A percentile compares a stretch with the other conserved stretches of the same genome.
phyloP scores from a whole-genome alignment of 2,888 invertebrate species.

The Drosophila prostipennis region DNA sequence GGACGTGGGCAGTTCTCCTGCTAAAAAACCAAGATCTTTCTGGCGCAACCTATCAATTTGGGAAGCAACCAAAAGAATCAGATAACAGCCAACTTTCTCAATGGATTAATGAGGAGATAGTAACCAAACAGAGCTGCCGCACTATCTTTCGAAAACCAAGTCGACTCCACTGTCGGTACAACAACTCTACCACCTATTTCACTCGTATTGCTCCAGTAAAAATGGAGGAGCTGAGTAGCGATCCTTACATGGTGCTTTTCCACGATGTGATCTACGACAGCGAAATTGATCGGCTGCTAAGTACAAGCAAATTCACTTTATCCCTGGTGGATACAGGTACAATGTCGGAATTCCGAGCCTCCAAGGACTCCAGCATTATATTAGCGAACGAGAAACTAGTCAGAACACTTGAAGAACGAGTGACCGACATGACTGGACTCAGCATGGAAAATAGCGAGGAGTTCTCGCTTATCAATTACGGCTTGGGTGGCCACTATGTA shows the following conservation, averaged over 20 bases:
- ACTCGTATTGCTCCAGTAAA: constrained; percentile 48
- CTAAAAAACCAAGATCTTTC: neutral
- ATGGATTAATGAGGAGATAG: neutral
- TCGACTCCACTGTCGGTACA: constrained; percentile 48
- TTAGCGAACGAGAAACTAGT: too few species aligned
- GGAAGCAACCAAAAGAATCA: neutral
- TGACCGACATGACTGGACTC: constrained; percentile 51
- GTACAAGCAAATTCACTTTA: neutral
- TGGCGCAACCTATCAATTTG: constrained; percentile 12
- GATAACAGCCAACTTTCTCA: too few species aligned
- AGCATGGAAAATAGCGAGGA: constrained; percentile 7
- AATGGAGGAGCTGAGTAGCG: constrained; percentile 46
- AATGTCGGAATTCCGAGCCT: constrained; percentile 7
- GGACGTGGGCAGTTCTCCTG: constrained; percentile 5
- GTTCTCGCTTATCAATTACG: constrained; percentile 36
- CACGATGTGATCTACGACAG: constrained; percentile 47
- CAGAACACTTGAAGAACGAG: constrained; percentile 9
- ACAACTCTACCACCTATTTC: constrained; percentile 36
- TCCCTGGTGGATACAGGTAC: constrained; percentile 1
- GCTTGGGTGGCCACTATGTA: constrained; percentile 37
- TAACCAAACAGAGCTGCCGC: constrained; percentile 5
- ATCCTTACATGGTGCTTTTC: constrained; percentile 45
- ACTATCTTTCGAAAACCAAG: neutral
- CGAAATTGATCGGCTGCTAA: constrained; percentile 40
- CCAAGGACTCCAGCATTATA: constrained; percentile 17